Evolutionary conservation across 2,113 vertebrate species (phyloP), one percentile per base, ranked within the genome.

Genomic region (Corythornis madagascariensis): DNA sequence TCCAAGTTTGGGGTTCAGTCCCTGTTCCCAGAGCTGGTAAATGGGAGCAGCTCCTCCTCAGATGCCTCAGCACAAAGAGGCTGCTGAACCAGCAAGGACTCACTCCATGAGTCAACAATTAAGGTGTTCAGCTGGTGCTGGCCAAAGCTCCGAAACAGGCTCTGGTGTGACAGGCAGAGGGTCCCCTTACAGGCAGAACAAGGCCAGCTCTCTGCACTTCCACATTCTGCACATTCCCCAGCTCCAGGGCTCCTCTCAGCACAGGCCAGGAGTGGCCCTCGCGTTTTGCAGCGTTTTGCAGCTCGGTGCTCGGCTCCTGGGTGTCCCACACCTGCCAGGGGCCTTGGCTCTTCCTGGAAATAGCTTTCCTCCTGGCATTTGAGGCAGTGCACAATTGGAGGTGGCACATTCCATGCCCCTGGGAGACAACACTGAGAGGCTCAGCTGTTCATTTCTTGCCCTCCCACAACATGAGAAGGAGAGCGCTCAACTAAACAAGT

Each of bases 281-380:
- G 48, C 3, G 43, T 91, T 83, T 43, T 40, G 1, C 72, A 47
- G 48, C 3, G 43, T 91, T 83, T 43, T 40, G 1, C 72, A 47
- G 79, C 0, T n/a, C 70, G 38, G 56, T 8, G 61, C 83, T 59
- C 56, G 94, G 90, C 93, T 96, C 90, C 94, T 60, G 11, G 20
- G 40, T 92, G 96, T 95, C 96, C 86, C 85, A 83, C 96, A 95
- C 90, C 94, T 96, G 96, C 94, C 10, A 1, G 79, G 72, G 56
- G 79, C 29, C 48, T 83, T 67, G 88, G 11, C 64, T 93, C 73
- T 67, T 83, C 88, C 89, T 74, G 56, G 56, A 88, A 88, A 93
- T 43, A 93, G 65, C 67, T 57, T 84, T 43, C 38, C 33, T 75
- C 4, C 1, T 38, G 83, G 55, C 79, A 63, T 53, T 38, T 84